phyloP scores from a whole-genome alignment of 2,113 vertebrate genomes.

The Sebastes fasciatus region DNA sequence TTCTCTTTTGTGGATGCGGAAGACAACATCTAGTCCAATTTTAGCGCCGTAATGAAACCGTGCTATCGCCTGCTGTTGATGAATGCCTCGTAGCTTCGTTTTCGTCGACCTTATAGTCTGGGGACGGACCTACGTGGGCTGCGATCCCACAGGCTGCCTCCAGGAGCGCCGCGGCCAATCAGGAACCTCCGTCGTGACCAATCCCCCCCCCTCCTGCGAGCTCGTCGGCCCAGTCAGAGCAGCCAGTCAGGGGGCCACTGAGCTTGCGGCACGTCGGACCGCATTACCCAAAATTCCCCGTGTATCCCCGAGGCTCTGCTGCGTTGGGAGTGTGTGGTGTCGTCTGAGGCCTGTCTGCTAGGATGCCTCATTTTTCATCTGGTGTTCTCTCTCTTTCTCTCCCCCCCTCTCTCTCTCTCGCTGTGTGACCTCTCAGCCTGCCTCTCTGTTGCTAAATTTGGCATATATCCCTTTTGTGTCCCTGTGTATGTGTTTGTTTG shows the following conservation, averaged over 20 bases:
- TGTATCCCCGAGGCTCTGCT: slow-evolving; percentile 70
- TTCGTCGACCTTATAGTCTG: slow-evolving; percentile 56
- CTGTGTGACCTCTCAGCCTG: slow-evolving; percentile 37
- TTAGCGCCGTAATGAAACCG: slow-evolving; percentile 22
- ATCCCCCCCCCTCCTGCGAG: slow-evolving; percentile 49
- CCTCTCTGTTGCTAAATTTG: slow-evolving; percentile 59
- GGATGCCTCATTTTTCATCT: slow-evolving; percentile 77
- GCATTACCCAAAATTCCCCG: slow-evolving; percentile 78
- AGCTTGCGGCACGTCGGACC: slow-evolving; percentile 72
- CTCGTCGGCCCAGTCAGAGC: slow-evolving; percentile 63
- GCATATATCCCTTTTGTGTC: slow-evolving; percentile 48
- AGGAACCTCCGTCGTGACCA: slow-evolving; percentile 26
- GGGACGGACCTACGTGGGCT: slow-evolving; percentile 56
- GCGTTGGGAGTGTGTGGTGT: slow-evolving; percentile 61
- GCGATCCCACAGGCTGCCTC: slow-evolving; percentile 52
- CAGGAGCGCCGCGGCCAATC: slow-evolving; percentile 47
- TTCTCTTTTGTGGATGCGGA: slow-evolving; percentile 15
- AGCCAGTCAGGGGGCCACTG: slow-evolving; percentile 72
- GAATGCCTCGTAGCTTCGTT: slow-evolving; percentile 31
- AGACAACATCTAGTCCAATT: slow-evolving; percentile 26
- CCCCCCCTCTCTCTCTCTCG: not conserved
- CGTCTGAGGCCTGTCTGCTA: slow-evolving; percentile 65
- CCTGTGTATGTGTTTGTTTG: slow-evolving; percentile 34
- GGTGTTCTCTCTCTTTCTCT: slow-evolving; percentile 10
- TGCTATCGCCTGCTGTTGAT: slow-evolving; percentile 36